Base-by-base conservation (phyloP, 2,113 vertebrate species). In the Deroptyus accipitrinus region DNA sequence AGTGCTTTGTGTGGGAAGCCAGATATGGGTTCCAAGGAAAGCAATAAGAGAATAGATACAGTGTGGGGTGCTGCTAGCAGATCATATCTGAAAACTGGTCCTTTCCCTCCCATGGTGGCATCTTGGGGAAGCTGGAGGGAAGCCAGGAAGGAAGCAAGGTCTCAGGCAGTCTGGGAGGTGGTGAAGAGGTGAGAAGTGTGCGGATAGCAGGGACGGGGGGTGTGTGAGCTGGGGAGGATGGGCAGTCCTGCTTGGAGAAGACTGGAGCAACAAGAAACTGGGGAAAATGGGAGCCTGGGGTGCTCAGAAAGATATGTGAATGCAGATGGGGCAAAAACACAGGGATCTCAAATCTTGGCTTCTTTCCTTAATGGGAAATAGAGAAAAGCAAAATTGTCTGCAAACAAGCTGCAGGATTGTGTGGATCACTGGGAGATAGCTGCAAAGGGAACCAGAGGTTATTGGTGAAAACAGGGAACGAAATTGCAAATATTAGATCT, bases 181-280 rank as follows among this genome's bases (percentile, higher is more conserved):
- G 67, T 28, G 28, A 68, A 46, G 51, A 41, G 10, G 14, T 3
- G 15, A 61, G 49, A 44, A 10, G 5, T 30, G 9, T 30, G 16
- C 35, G 18, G 17, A 7, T 30, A 35, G 13, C 27, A 74, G 31
- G 7, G 5, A 3, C 4, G 0, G 22, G 24, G 76, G 5, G 3
- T 41, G 16, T 35, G 7, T 66, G 23, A 28, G 25, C n/a, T 24
- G 8, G 9, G 30, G 5, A 37, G 3, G 11, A 20, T 39, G 15
- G 25, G 11, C 10, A 76, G 9, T 23, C 0, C 0, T 11, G 6
- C 15, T 42, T 66, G 79, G 17, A 72, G 35, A 83, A 54, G 59
- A 70, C 23, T 12, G 11, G 10, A 74, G 8, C 37, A 59, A 86
- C 59, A 14, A 52, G 33, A 49, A 69, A 37, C 19, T 24, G 48